Evolutionary conservation across 2,888 invertebrate genomes (phyloP).

Genomic region (Dynastes hyllus): DNA sequence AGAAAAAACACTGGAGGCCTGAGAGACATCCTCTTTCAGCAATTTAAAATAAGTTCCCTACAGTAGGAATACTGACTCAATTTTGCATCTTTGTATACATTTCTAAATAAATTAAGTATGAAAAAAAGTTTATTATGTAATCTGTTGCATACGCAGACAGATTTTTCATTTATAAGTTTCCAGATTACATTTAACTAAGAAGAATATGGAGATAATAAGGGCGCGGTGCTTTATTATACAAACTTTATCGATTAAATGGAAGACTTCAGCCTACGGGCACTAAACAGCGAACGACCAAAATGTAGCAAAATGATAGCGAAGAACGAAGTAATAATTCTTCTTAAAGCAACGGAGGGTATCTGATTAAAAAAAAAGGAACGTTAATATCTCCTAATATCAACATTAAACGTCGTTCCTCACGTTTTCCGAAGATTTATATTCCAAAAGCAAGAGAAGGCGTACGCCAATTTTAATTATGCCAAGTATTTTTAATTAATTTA

Average conservation of each 20-base stretch:
- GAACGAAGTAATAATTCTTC: constrained; percentile 24
- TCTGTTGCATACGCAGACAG: background rate
- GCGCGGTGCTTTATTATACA: constrained; percentile 34
- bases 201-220: constrained; percentile 12
- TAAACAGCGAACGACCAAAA: constrained; percentile 30
- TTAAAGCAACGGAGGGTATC: constrained; percentile 8
- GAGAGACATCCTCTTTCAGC: too few relatives aligned
- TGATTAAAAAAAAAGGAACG: constrained; percentile 33
- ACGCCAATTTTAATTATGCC: constrained; percentile 1
- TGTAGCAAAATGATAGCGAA: constrained; percentile 1
- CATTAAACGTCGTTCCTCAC: constrained; percentile 8
- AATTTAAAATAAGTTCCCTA: too few relatives aligned
- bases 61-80: too few relatives aligned
- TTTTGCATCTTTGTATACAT: too few relatives aligned
- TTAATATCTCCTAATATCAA: constrained; percentile 34
- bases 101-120: too few relatives aligned
- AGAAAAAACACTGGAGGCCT: too few relatives aligned
- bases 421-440: constrained; percentile 17
- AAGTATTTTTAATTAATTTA: constrained; percentile 19
- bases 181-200: background rate
- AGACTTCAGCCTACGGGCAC: constrained; percentile 24
- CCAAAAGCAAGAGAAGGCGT: background rate
- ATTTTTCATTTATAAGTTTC: background rate
- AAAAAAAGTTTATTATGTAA: too few relatives aligned
- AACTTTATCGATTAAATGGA: constrained; percentile 39